These are phyloP conservation scores for Euproctis similis DNA, from an alignment of 2,888 invertebrate species.

Conservation along the genomic window DNA sequence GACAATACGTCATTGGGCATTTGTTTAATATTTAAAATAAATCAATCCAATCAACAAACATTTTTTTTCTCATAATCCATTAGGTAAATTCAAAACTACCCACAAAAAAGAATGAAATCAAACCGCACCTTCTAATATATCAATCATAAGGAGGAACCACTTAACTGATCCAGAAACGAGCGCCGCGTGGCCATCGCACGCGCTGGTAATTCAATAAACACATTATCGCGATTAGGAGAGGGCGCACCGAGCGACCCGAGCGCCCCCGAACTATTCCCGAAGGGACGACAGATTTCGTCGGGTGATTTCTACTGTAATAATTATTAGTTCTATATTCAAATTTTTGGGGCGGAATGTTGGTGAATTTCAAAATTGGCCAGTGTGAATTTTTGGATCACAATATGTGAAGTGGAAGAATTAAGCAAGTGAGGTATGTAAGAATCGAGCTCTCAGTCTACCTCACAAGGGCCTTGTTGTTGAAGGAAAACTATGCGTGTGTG, in stretches of 20 bases:
- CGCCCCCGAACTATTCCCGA: constrained; percentile 43
- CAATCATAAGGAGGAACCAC: constrained; percentile 43
- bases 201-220: constrained; percentile 74
- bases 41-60: constrained; percentile 6
- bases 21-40: no score
- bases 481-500: no score
- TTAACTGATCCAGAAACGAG: constrained; percentile 37
- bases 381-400: constrained; percentile 10
- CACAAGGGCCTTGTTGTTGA: no score
- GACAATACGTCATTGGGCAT: no score
- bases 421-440: no score
- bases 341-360: constrained; percentile 29
- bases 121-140: constrained; percentile 31
- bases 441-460: no score
- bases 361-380: constrained; percentile 15
- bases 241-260: constrained; percentile 36
- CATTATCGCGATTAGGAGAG: constrained; percentile 70
- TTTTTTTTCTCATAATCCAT: constrained; percentile 16
- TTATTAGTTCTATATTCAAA: constrained; percentile 60
- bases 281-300: constrained; percentile 57
- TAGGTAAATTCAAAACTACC: constrained; percentile 13
- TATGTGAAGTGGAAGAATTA: no score
- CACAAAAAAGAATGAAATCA: constrained; percentile 22
- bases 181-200: constrained; percentile 61
- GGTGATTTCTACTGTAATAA: constrained; percentile 52